Conservation (phyloP, 2,888 invertebrate species). For the Dexiosoma caninum region DNA sequence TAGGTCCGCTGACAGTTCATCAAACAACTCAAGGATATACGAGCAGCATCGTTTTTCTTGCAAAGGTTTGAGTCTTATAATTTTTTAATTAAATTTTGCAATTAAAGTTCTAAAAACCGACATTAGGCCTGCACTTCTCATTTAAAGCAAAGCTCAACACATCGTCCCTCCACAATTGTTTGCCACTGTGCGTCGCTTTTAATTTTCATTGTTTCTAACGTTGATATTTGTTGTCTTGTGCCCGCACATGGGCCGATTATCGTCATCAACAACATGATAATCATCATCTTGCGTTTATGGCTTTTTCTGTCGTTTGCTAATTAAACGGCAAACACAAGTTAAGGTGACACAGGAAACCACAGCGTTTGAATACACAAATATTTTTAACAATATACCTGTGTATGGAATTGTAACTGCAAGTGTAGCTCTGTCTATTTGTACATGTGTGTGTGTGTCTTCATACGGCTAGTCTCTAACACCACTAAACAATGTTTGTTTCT, state of each 20-base stretch:
- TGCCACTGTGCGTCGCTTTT: neutral
- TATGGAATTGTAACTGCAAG: too few relatives aligned
- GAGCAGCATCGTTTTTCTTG: too few relatives aligned
- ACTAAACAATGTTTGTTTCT: constrained; percentile 50
- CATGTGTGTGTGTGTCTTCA: neutral
- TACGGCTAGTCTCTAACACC: constrained; percentile 47
- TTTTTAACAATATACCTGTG: neutral
- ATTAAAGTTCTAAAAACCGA: too few relatives aligned
- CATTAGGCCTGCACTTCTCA: too few relatives aligned
- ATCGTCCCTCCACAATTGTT: neutral
- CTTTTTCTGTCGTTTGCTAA: constrained; percentile 58
- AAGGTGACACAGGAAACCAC: constrained; percentile 60
- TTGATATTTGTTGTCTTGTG: constrained; percentile 27
- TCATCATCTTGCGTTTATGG: constrained; percentile 54
- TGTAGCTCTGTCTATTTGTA: neutral
- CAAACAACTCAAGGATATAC: too few relatives aligned
- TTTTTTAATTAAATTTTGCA: too few relatives aligned
- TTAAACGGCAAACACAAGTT: constrained; percentile 63
- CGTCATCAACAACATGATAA: constrained; percentile 8
- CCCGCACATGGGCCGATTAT: neutral
- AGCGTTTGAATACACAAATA: constrained; percentile 3
- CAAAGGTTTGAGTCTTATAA: neutral
- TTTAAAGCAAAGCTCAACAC: too few relatives aligned
- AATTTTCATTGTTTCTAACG: constrained; percentile 15
- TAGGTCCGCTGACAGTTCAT: too few relatives aligned